Evolutionary conservation across 2,113 vertebrate species (phyloP).

Genomic region (Sisor rabdophorus): DNA sequence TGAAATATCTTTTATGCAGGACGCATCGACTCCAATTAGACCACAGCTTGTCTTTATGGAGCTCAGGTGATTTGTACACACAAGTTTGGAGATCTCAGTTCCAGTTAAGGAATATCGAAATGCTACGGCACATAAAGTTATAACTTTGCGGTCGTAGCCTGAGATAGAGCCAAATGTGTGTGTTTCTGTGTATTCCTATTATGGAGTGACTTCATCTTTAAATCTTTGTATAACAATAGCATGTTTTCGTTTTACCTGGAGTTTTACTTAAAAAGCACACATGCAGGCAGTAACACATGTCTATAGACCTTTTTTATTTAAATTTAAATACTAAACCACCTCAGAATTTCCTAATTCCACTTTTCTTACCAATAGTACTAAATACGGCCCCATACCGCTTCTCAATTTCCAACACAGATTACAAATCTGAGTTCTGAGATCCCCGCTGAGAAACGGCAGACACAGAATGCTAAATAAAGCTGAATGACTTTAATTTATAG

Average conservation of each 20-base stretch:
- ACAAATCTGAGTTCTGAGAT: constrained; percentile 23
- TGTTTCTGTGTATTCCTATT: background rate
- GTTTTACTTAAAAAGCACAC: background rate
- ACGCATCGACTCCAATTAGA: too few species aligned
- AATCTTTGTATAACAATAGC: background rate
- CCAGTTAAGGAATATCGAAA: background rate
- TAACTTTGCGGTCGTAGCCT: too few species aligned
- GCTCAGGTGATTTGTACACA: too few species aligned
- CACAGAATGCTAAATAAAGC: constrained; percentile 1
- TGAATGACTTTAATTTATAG: constrained; percentile 6
- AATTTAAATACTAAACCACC: too few species aligned
- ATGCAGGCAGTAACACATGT: background rate
- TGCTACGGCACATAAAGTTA: background rate
- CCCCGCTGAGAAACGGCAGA: constrained; percentile 1
- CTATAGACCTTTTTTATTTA: too few species aligned
- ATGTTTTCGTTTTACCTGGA: background rate
- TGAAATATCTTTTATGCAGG: too few species aligned
- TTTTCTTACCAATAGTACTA: too few species aligned
- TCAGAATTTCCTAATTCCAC: too few species aligned
- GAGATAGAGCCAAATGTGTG: background rate
- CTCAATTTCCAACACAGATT: constrained; percentile 21
- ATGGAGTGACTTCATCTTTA: background rate
- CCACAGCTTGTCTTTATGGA: too few species aligned
- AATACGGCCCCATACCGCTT: background rate
- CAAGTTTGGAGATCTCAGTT: background rate